Conservation (phyloP, 1,140 invertebrate species). For the Archivesica marissinica region DNA sequence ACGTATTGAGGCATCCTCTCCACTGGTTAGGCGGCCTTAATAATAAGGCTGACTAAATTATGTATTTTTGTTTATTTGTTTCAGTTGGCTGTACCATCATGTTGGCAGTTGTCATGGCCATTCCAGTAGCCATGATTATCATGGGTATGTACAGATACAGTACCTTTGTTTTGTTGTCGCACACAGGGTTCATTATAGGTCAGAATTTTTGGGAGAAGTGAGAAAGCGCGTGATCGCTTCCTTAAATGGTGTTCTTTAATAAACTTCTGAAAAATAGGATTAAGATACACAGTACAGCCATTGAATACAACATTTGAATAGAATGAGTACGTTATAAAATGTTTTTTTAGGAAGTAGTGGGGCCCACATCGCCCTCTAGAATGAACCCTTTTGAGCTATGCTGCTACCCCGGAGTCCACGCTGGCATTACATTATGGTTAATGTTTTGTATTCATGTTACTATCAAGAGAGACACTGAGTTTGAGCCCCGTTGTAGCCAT, state of each 20-base stretch:
- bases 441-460: too few species aligned
- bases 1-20: not conserved
- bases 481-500: too few species aligned
- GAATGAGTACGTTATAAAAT: too few species aligned
- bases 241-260: not conserved
- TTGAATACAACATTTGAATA: too few species aligned
- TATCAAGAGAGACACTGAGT: too few species aligned
- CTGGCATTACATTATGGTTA: too few species aligned
- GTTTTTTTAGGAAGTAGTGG: too few species aligned
- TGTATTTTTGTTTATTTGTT: slow-evolving; percentile 74
- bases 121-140: slow-evolving; percentile 88
- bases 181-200: not conserved
- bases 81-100: slow-evolving; percentile 88
- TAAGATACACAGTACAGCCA: too few species aligned
- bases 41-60: not conserved
- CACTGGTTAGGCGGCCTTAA: not conserved
- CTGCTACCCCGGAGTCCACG: too few species aligned
- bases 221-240: not conserved
- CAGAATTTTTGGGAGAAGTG: not conserved
- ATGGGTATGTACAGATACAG: slow-evolving; percentile 84
- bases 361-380: too few species aligned
- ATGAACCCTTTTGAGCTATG: too few species aligned
- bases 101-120: slow-evolving; percentile 87
- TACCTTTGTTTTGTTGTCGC: not conserved
- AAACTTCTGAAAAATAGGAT: not conserved